These are phyloP conservation scores for Picus viridis DNA, from an alignment of 2,797 vertebrate species.

Conservation along the genomic window DNA sequence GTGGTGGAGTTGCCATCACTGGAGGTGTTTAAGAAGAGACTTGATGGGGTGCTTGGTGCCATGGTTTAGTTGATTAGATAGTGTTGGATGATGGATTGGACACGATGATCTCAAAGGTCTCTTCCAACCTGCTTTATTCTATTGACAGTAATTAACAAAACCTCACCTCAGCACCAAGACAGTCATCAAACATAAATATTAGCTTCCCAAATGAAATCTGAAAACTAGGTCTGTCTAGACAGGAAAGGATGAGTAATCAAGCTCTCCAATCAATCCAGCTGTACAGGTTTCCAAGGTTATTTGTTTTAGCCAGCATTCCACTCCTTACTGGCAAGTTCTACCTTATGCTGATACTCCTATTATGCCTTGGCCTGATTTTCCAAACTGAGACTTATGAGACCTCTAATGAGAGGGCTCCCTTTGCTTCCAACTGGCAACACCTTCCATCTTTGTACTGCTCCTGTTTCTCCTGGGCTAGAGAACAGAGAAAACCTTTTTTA, in stretches of 20 bases:
- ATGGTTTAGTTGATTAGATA: too few species aligned
- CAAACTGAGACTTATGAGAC: not conserved
- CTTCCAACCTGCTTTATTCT: too few species aligned
- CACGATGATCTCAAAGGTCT: too few species aligned
- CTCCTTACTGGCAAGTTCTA: not conserved
- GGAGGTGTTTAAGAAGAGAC: too few species aligned
- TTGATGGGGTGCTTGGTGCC: too few species aligned
- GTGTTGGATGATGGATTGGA: too few species aligned
- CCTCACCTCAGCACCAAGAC: not conserved
- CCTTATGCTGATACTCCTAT: not conserved
- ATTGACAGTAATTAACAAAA: not conserved
- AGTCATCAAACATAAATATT: conserved; percentile 28
- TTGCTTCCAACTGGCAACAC: not conserved
- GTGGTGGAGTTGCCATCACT: too few species aligned
- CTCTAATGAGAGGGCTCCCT: not conserved
- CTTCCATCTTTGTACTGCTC: not conserved
- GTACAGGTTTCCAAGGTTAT: conserved; percentile 5
- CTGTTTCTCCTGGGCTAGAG: not conserved
- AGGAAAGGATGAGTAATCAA: conserved; percentile 74
- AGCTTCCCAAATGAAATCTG: conserved; percentile 24
- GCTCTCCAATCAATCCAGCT: conserved; percentile 42
- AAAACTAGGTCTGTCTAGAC: conserved; percentile 68
- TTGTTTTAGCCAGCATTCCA: conserved; percentile 51
- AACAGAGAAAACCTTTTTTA: not conserved
- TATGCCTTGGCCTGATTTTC: not conserved